Evolutionary conservation across 2,888 invertebrate genomes (phyloP), one percentile per base, ranked within the genome.

Genomic region (Villa cingulata): DNA sequence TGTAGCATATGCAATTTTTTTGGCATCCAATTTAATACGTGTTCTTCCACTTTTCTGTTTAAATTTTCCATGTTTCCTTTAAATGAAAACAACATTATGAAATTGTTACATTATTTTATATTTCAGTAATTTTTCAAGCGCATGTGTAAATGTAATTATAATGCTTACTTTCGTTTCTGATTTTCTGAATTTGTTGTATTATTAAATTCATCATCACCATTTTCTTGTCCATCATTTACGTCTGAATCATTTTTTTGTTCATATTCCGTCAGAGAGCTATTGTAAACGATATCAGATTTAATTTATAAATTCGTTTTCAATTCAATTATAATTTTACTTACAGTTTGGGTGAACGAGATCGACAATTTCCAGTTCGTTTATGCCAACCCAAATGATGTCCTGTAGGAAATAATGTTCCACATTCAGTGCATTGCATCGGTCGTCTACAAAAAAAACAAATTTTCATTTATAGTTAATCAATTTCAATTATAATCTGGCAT

Each of bases 361-460:
- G 66, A 37, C 67, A 67, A 5, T 9, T 29, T 6, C 67, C 67
- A 17, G 68, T 65, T 48, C 68, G 63, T 47, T 67, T 67, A 46
- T 67, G 67, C 67, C 67, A 67, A 32, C 68, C 67, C 45, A 68
- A 56, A 55, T 67, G 67, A 54, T 67, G 67, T 46, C 68, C 67
- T 34, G 68, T 66, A 23, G 68, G 66, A 40, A 67, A 67, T 41
- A 64, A 58, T 18, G 63, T 62, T 56, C 66, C 62, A 50, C 67
- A 67, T 53, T 66, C 66, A 20, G 66, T 60, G 51, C 67, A 67
- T 51, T 66, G 62, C 64, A 65, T 66, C n/a, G 64, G 66, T n/a
- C 68, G 65, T 15, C 68, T 68, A 16, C 15, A 29, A n/a, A 17
- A 37, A 14, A 14, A 16, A 34, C 40, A 20, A 46, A 38, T 18